These are phyloP conservation scores for Tyto alba DNA, from an alignment of 2,113 vertebrate species.

Conservation along the genomic window DNA sequence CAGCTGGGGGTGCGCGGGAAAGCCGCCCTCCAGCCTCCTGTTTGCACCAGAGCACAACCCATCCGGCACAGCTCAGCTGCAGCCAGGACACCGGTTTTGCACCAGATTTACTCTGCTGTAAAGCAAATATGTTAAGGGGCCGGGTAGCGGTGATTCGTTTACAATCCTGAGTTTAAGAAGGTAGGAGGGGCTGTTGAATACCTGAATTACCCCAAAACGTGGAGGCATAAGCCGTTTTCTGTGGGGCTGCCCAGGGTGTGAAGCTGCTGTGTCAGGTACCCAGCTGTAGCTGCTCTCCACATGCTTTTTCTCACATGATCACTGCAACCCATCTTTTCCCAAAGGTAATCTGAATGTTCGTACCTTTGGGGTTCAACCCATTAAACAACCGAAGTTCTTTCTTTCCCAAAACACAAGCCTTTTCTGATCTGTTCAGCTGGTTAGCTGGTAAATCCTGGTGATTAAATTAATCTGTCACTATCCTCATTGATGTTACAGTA, in stretches of 20 bases:
- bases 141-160: neutral
- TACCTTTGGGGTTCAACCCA: neutral
- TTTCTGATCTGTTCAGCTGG: neutral
- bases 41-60: neutral
- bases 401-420: neutral
- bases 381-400: neutral
- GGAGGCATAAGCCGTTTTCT: neutral
- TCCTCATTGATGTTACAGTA: neutral
- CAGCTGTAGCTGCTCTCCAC: neutral
- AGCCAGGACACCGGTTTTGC: neutral
- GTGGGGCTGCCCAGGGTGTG: neutral
- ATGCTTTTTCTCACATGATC: neutral
- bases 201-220: neutral
- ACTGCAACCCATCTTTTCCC: neutral
- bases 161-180: neutral
- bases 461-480: neutral
- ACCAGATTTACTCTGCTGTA: neutral
- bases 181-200: neutral
- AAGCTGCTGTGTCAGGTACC: neutral
- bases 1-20: neutral
- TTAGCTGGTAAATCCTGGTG: neutral
- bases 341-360: neutral
- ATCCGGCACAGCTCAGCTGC: neutral
- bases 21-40: neutral
- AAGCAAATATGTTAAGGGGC: neutral